Base-by-base conservation (phyloP, 2,888 invertebrate genomes). In the Meiosimyza platycephala region DNA sequence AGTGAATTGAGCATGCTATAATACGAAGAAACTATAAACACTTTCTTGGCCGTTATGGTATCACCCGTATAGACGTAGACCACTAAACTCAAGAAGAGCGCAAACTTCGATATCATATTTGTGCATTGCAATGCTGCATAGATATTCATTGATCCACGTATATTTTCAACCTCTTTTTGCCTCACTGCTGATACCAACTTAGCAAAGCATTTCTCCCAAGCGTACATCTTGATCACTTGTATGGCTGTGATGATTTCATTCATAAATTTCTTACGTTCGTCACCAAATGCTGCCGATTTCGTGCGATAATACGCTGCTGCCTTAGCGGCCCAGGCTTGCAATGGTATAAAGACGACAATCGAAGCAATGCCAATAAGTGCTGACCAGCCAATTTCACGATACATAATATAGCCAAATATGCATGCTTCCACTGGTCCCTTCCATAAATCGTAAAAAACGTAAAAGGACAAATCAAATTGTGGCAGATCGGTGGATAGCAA, bases 401-500 rank as follows among this genome's bases (percentile, higher is more conserved):
- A 91, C 75, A 91, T 87, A 22, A 93, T 89, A 70, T 88, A 89
- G n/a, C 86, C 85, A 55, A 87, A 82, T 0, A 88, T 71, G 7
- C 82, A 62, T 0, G 83, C 84, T 74, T 88, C 94, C 13, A 96
- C 83, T 0, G 97, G 95, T 0, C 95, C 96, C 76, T 96, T 93
- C 96, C 97, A 96, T 63, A 97, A 89, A 85, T 95, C 97, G 63
- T 98, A 97, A 4, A 96, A 88, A 84, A 96, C 94, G 78, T 95
- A 91, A 76, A 96, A 91, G 22, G 95, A 94, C 85, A 95, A 91
- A 84, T 98, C 98, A 87, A 98, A 97, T 73, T 94, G 91, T 81
- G 94, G 94, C 77, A 98, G 95, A 86, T 99, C 98, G 83, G 97
- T 98, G 1, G 98, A 96, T 77, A 99, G 89, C 3, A 98, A 89